Conservation (phyloP, 2,113 vertebrate species). For the Ammodytes marinus region DNA sequence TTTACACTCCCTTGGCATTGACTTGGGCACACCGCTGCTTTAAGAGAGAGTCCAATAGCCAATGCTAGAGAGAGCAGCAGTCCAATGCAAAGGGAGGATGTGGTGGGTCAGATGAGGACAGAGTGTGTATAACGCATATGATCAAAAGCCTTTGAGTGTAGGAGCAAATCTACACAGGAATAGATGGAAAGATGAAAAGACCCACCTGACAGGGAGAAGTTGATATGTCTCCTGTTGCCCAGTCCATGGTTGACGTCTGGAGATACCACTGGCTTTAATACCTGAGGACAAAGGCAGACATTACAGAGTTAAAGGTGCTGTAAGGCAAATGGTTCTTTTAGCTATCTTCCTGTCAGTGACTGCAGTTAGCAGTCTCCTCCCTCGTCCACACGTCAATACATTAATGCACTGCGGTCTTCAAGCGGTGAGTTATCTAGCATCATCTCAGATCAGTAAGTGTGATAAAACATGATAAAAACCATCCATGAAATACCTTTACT, state of each 20-base stretch:
- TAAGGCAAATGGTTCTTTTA: too few species aligned
- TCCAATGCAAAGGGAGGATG: neutral
- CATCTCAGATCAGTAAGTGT: too few species aligned
- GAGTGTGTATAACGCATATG: neutral
- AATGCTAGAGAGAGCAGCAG: neutral
- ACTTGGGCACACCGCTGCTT: neutral
- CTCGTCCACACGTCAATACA: too few species aligned
- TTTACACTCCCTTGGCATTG: neutral
- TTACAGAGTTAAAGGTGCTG: neutral
- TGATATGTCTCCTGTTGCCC: slow-evolving; percentile 94
- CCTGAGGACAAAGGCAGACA: slow-evolving; percentile 81
- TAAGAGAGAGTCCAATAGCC: neutral
- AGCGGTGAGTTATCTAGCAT: too few species aligned
- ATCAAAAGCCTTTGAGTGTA: neutral
- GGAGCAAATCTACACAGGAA: neutral
- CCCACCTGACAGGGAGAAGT: slow-evolving; percentile 94
- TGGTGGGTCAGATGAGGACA: neutral
- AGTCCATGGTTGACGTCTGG: slow-evolving; percentile 89
- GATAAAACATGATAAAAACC: too few species aligned
- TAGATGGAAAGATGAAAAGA: neutral
- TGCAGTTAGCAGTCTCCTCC: too few species aligned
- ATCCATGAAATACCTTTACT: too few species aligned
- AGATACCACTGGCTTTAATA: slow-evolving; percentile 91
- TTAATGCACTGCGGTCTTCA: too few species aligned
- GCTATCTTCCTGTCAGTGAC: too few species aligned